Evolutionary conservation across 2,888 invertebrate species (phyloP).

Genomic region (Meganola albula): DNA sequence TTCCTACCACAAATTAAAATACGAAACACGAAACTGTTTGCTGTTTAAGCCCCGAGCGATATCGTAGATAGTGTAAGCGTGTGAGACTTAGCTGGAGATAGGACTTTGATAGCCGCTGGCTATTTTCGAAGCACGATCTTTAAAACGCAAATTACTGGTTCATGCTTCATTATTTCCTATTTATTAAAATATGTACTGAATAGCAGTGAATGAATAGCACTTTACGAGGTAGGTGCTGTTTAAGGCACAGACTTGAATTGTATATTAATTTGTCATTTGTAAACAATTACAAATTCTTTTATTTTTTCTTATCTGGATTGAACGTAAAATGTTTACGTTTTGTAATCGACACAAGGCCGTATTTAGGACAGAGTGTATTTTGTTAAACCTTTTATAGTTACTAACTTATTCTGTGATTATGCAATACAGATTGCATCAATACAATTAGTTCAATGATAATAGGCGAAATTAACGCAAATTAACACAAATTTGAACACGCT

Average conservation of each 20-base stretch:
- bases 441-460: conserved; percentile 27
- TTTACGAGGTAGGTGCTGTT: background rate
- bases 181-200: background rate
- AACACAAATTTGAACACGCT: conserved; percentile 20
- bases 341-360: no score
- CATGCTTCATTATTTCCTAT: conserved; percentile 7
- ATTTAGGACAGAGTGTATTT: no score
- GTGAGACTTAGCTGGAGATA: conserved; percentile 49
- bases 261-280: no score
- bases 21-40: no score
- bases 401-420: background rate
- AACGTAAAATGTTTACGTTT: no score
- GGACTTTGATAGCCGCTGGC: conserved; percentile 40
- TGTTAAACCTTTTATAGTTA: no score
- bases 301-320: no score
- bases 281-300: no score
- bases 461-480: conserved; percentile 32
- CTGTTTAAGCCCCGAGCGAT: conserved; percentile 28
- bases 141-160: conserved; percentile 25
- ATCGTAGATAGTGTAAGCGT: conserved; percentile 34
- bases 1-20: no score
- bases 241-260: background rate
- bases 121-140: conserved; percentile 40
- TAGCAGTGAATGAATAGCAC: background rate
- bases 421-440: conserved; percentile 18